Conservation (phyloP, 2,888 invertebrate species). For the Cynaeus angustus region DNA sequence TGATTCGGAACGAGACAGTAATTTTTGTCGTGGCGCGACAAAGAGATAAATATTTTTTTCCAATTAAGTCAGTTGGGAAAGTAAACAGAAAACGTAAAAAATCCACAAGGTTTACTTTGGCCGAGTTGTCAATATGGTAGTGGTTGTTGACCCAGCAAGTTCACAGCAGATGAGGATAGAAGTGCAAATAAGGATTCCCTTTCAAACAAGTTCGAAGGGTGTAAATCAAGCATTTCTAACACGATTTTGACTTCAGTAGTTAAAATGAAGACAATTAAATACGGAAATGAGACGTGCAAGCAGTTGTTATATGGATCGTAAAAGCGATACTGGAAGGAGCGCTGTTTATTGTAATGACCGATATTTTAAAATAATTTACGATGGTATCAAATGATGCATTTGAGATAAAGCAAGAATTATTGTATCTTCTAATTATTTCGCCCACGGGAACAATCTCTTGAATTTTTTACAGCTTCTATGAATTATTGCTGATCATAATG, state of each 20-base stretch:
- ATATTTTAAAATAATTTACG: constrained; percentile 44
- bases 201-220: constrained; percentile 6
- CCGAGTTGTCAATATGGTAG: constrained; percentile 30
- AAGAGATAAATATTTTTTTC: constrained; percentile 26
- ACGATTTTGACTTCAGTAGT: background rate
- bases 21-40: constrained; percentile 4
- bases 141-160: constrained; percentile 36
- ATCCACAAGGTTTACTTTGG: constrained; percentile 24
- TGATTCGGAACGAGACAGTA: constrained; percentile 17
- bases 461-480: constrained; percentile 45
- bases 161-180: constrained; percentile 30
- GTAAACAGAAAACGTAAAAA: constrained; percentile 26
- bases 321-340: constrained; percentile 16
- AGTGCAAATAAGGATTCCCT: constrained; percentile 35
- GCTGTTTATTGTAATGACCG: constrained; percentile 38
- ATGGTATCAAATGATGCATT: constrained; percentile 51
- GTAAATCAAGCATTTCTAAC: too few species aligned
- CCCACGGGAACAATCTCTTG: constrained; percentile 53
- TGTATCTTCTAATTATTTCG: constrained; percentile 57
- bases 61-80: constrained; percentile 33
- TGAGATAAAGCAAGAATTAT: constrained; percentile 58
- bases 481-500: constrained; percentile 42
- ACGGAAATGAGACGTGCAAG: constrained; percentile 21
- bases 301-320: constrained; percentile 19
- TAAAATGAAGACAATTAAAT: constrained; percentile 18